A percentile compares a stretch with the other conserved stretches of the same genome.
These are phyloP conservation scores for Melikaiella ostensackeni DNA, from an alignment of 2,888 invertebrate species.

Conservation along the genomic window DNA sequence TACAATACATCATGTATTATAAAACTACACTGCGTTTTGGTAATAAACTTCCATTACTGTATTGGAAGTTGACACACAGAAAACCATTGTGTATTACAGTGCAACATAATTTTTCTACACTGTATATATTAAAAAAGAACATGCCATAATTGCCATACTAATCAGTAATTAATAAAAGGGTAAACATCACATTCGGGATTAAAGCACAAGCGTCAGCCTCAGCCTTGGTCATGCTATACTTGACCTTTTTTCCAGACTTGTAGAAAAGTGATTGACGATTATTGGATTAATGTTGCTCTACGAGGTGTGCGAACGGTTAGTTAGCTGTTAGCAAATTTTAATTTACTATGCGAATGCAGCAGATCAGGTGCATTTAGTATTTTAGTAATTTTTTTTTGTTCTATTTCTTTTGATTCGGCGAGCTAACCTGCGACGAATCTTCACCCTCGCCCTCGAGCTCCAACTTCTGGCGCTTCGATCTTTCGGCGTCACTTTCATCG, in stretches of 20 bases:
- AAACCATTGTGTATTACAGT: too few relatives aligned
- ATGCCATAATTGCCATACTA: too few relatives aligned
- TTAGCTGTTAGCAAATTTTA: constrained; percentile 55
- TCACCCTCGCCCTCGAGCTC: constrained; percentile 74
- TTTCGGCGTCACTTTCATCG: constrained; percentile 68
- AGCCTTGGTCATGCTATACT: constrained; percentile 68
- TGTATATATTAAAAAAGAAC: too few relatives aligned
- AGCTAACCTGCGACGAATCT: constrained; percentile 76
- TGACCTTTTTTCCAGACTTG: constrained; percentile 72
- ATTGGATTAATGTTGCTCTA: constrained; percentile 62
- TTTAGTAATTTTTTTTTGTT: constrained; percentile 11
- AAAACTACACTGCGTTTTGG: too few relatives aligned
- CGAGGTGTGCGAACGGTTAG: constrained; percentile 65
- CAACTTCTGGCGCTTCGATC: constrained; percentile 74
- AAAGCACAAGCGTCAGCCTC: constrained; percentile 24
- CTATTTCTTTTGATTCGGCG: constrained; percentile 67
- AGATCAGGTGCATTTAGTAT: constrained; percentile 53
- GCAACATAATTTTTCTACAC: too few relatives aligned
- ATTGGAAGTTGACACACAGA: too few relatives aligned
- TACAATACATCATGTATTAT: too few relatives aligned
- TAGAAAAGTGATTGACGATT: constrained; percentile 61
- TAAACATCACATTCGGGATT: background rate
- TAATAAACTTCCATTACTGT: too few relatives aligned
- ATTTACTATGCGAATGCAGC: constrained; percentile 65
- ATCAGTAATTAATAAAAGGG: background rate